phyloP scores from a whole-genome alignment of 2,888 invertebrate genomes.

The Macropis europaea region DNA sequence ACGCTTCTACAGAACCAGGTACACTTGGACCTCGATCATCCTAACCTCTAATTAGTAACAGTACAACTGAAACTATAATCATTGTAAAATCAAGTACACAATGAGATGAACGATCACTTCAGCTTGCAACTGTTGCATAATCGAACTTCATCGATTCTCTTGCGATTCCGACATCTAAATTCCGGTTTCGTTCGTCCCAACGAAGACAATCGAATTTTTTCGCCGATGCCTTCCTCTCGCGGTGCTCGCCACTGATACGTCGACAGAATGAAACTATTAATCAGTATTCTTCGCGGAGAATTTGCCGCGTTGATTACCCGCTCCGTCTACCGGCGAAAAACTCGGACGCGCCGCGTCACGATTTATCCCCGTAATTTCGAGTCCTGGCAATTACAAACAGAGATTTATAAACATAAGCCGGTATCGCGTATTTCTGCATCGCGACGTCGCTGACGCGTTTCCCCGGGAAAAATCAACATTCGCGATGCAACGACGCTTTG shows the following conservation, averaged over 20 bases:
- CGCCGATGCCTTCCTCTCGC: neutral
- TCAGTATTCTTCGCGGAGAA: conserved; percentile 11
- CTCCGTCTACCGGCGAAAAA: neutral
- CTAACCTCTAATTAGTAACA: no score
- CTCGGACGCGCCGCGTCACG: neutral
- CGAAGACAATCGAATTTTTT: conserved; percentile 28
- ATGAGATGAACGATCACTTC: no score
- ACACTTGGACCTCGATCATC: no score
- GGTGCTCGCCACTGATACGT: neutral
- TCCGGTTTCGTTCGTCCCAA: neutral
- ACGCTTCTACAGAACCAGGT: no score
- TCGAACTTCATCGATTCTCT: no score
- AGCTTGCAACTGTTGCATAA: no score
- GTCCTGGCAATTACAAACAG: conserved; percentile 10
- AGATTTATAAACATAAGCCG: conserved; percentile 27
- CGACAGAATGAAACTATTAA: conserved; percentile 35
- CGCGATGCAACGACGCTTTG: neutral
- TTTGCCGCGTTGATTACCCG: neutral
- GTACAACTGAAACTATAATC: no score
- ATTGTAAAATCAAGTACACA: no score
- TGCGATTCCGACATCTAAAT: conserved; percentile 11
- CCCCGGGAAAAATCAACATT: neutral
- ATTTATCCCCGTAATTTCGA: conserved; percentile 24
- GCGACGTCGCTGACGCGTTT: neutral
- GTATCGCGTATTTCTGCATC: neutral